Base-by-base conservation (phyloP, 2,113 vertebrate species). In the Catharus bicknelli region DNA sequence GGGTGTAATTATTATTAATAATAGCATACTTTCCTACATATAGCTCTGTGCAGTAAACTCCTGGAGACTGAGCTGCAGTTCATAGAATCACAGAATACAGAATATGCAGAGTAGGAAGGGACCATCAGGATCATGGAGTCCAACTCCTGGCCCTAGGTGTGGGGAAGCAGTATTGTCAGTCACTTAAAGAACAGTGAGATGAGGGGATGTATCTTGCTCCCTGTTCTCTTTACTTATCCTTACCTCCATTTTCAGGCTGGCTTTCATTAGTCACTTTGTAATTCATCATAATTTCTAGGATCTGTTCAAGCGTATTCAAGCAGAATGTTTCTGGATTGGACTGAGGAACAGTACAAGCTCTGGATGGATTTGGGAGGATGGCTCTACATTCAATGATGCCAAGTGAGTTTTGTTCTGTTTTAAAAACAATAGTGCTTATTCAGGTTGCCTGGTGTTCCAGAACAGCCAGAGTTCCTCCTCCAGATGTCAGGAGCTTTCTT, bases 311-410 rank as follows among this genome's bases (percentile, higher is more conserved):
- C 14, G 6, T 38, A 66, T 95, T 61, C 32, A 47, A 36, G 1
- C 14, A 66, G 16, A 3, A 7, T 17, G 5, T 61, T 93, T 83
- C 72, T 96, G 94, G 93, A 66, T 93, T 91, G 95, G 95, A 47
- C 51, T 96, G 88, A 94, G 51, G 54, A 94, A 90, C 59, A 85
- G 29, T 23, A 74, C 63, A 69, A 42, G 9, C 34, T 85, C 70
- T 69, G 88, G 13, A 18, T 95, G 93, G 93, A 82, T 82, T 73
- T 96, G 93, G 95, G 94, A 93, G 90, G 94, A 88, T 47, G 90
- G 75, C 27, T 94, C 94, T 85, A 1, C 50, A 59, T 48, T 80
- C 11, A 74, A 1, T 38, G 43, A 43, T 58, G 40, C 42, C 55
- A 94, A 76, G 94, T 95, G 51, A 95, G 94, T 94, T 93, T 69